Evolutionary conservation across 2,888 invertebrate genomes (phyloP).

Genomic region (Drosophila kuntzei): DNA sequence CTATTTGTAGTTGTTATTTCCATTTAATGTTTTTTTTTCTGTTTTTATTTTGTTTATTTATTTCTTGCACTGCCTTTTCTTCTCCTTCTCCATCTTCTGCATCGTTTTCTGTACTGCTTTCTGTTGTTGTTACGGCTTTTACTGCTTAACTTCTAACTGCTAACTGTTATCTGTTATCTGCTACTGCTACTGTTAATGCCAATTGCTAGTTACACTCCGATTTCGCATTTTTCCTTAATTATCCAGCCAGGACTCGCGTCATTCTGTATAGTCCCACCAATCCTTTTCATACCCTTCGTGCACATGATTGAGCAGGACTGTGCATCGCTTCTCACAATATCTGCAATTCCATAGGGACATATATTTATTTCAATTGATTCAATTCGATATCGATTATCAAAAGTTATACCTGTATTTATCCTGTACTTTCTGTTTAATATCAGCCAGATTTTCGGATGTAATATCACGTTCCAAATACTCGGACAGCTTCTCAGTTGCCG

Average conservation of each 20-base stretch:
- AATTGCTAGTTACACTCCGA: slow-evolving; percentile 55
- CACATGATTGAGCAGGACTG: slow-evolving; percentile 98
- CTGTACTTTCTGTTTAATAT: slow-evolving; percentile 99
- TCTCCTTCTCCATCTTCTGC: neutral
- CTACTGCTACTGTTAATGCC: slow-evolving; percentile 47
- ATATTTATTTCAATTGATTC: neutral
- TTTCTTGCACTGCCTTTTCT: slow-evolving; percentile 11
- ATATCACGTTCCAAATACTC: slow-evolving; percentile 99
- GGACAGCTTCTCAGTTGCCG: slow-evolving; percentile 98
- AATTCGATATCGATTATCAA: neutral
- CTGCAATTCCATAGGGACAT: slow-evolving; percentile 86
- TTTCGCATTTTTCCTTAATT: slow-evolving; percentile 58
- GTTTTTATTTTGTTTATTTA: neutral
- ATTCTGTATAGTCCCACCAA: slow-evolving; percentile 98
- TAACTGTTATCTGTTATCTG: slow-evolving; percentile 42
- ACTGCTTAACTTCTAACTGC: slow-evolving; percentile 23
- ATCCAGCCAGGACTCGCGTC: slow-evolving; percentile 83
- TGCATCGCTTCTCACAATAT: slow-evolving; percentile 98
- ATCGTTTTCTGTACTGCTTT: neutral
- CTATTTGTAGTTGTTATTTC: slow-evolving; percentile 32
- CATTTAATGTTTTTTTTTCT: slow-evolving; percentile 5
- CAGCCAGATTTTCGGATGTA: slow-evolving; percentile 97
- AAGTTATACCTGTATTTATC: slow-evolving; percentile 94
- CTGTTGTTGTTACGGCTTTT: slow-evolving; percentile 20
- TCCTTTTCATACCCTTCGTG: slow-evolving; percentile 99